Base-by-base conservation (phyloP, 1,140 invertebrate species). In the Drosophila punjabiensis region DNA sequence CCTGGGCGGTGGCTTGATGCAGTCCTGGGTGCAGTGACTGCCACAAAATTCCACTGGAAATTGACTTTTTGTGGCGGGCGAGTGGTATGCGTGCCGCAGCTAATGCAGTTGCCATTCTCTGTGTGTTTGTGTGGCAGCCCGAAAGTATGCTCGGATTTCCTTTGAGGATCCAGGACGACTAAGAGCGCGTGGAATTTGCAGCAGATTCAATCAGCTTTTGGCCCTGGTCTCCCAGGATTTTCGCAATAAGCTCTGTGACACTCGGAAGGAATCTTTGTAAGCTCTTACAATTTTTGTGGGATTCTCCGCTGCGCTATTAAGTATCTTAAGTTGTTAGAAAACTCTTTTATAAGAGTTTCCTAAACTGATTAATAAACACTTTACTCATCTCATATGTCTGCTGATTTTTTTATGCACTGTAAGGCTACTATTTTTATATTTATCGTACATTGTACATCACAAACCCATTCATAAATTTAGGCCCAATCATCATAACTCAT, bases 401-500 rank as follows among this genome's bases (percentile, higher is more conserved):
- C 2, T 18, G 30, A 13, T 7, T 11, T 33, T 18, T 18, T 13
- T 4, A 33, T 13, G 11, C 10, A n/a, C 24, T 32, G 16, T 33
- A n/a, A 18, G 50, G 16, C 32, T 55, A 4, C 3, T 9, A 5
- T 37, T 20, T n/a, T 8, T 14, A 28, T 65, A 58, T 65, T 58
- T 45, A 20, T 59, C 5, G 11, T 20, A 45, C 37, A 45, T n/a
- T 45, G 37, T 50, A 52, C 18, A 33, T 37, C 56, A 62, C 33
- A 14, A 37, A 20, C n/a, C 35, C 48, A 64, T 70, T 32, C 37
- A 70, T 80, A 71, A 32, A 71, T 71, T 81, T 66, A 50, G 48
- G 45, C 50, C 32, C 53, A 53, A 63, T 56, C 62, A 73, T 50
- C 80, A 82, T 82, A 82, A 77, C 60, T 82, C 80, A 82, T 53